Evolutionary conservation across 2,888 invertebrate species (phyloP), one percentile per base, ranked within the genome.

Genomic region (Tipula helvola): DNA sequence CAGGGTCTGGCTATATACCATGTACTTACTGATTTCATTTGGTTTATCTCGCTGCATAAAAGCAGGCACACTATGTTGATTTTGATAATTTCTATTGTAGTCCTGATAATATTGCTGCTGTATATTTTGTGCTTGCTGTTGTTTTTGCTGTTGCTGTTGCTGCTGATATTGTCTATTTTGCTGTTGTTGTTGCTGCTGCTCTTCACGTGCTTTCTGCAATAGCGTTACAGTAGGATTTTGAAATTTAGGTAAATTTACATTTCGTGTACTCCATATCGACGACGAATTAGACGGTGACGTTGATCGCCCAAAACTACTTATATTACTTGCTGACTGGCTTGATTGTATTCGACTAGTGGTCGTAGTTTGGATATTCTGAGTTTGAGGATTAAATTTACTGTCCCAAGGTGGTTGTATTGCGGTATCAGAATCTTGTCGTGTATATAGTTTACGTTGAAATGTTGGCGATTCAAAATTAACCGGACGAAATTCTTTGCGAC

Each of bases 171-270:
- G 52, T 52, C 8, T 5, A 8, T 10, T 36, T 36, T 28, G 83
- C 12, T 83, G 36, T 83, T 83, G 83, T 36, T 83, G 83, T 36
- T 83, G 83, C 12, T 83, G 83, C 36, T 83, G 83, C 10, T 84
- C 84, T 41, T 84, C 84, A 5, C 97, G 93, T 87, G 96, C 96
- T 92, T 96, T 97, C 92, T 97, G 97, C 87, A 97, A 93, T 71
- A 97, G 92, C 0, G 97, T 97, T 89, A 97, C 96, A 5, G 96
- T 97, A 0, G 97, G 97, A 91, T 96, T 97, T 91, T 97, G 97
- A 1, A 95, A 96, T 89, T 94, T 93, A 3, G 97, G 97, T 89
- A 97, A 92, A 86, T 52, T 52, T n/a, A 36, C 18, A 47, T 87
- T 86, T 16, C 13, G 28, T n/a, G 18, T 83, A 41, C 8, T n/a